A percentile compares a stretch with the other conserved stretches of the same genome.
phyloP scores from a whole-genome alignment of 2,113 vertebrate genomes.

The Progne subis region DNA sequence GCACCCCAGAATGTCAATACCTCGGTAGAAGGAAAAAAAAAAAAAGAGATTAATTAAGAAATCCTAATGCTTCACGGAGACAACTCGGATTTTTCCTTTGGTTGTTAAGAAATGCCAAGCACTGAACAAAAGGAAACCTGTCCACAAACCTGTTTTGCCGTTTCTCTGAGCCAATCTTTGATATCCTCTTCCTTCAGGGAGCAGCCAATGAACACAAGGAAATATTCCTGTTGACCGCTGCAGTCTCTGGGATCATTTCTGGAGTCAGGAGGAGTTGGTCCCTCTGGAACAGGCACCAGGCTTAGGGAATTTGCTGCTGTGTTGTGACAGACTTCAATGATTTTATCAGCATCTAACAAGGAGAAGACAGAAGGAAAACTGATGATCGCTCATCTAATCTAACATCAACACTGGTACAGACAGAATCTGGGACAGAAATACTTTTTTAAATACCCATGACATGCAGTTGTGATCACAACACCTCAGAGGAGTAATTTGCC shows the following conservation, averaged over 20 bases:
- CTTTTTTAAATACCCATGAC: neutral
- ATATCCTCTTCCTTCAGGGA: slow-evolving; percentile 87
- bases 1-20: neutral
- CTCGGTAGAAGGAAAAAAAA: neutral
- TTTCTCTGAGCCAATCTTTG: slow-evolving; percentile 92
- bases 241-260: slow-evolving; percentile 57
- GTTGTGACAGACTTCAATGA: slow-evolving; percentile 87
- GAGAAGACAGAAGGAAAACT: neutral
- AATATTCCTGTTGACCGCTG: slow-evolving; percentile 71
- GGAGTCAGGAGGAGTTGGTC: slow-evolving; percentile 61
- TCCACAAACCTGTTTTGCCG: slow-evolving; percentile 86
- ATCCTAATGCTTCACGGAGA: neutral
- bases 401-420: neutral
- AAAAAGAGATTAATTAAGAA: neutral
- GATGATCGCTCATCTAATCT: neutral
- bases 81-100: neutral
- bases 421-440: neutral
- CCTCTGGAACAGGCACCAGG: slow-evolving; percentile 74
- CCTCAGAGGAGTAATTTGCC: neutral
- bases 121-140: neutral
- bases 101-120: neutral
- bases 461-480: neutral
- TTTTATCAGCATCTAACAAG: slow-evolving; percentile 82
- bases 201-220: slow-evolving; percentile 88
- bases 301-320: slow-evolving; percentile 82